Evolutionary conservation across 1,140 invertebrate species (phyloP).

Genomic region (Ips typographus): DNA sequence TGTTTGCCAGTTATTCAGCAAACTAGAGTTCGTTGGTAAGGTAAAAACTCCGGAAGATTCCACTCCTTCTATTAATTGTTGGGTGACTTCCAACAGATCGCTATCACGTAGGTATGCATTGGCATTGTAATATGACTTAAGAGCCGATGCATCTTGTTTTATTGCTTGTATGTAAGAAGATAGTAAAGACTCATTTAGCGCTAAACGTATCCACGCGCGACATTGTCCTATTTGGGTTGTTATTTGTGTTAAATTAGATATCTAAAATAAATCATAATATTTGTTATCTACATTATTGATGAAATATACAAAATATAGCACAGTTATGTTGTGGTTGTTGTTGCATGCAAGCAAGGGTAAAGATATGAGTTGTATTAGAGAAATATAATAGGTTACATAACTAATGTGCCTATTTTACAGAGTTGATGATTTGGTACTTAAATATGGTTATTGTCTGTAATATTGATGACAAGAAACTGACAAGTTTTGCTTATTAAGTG

Average conservation of each 20-base stretch:
- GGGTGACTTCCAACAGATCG: constrained; percentile 77
- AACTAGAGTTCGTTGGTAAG: constrained; percentile 82
- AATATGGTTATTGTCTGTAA: too few species aligned
- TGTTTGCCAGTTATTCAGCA: constrained; percentile 87
- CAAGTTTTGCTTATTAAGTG: too few species aligned
- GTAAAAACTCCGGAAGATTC: constrained; percentile 75
- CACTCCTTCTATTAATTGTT: constrained; percentile 74
- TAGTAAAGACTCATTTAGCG: constrained; percentile 85
- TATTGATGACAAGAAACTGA: too few species aligned
- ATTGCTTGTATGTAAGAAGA: constrained; percentile 83
- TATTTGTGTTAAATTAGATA: constrained; percentile 72
- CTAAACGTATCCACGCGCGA: constrained; percentile 84
- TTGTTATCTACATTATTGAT: not conserved
- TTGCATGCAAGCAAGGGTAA: not conserved
- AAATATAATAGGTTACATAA: too few species aligned
- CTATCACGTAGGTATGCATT: constrained; percentile 77
- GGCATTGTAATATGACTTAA: constrained; percentile 77
- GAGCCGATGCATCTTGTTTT: constrained; percentile 64
- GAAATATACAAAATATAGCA: not conserved
- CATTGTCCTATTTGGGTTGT: constrained; percentile 88
- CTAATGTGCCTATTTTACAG: too few species aligned
- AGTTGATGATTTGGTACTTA: too few species aligned
- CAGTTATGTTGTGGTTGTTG: constrained; percentile 11
- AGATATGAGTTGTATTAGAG: too few species aligned
- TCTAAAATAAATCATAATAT: constrained; percentile 45